phyloP scores from a whole-genome alignment of 1,140 invertebrate species.

The Cydia pomonella region DNA sequence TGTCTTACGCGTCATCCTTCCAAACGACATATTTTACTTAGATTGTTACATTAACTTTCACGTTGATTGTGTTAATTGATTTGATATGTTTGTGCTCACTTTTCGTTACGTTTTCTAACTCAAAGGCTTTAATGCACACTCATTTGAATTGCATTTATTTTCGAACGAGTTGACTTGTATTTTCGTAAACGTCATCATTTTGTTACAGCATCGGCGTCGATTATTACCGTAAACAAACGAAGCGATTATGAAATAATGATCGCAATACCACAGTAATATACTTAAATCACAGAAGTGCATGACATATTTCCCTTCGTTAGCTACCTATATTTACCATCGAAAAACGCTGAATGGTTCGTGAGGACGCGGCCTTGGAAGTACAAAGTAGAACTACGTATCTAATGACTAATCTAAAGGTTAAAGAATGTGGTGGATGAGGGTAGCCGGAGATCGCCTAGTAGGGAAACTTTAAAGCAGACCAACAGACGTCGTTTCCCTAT shows the following conservation, averaged over 20 bases:
- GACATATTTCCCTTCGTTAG: too few relatives aligned
- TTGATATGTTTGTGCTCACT: neutral
- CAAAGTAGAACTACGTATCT: too few relatives aligned
- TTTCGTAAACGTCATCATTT: neutral
- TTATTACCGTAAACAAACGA: conserved; percentile 4
- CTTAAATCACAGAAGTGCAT: neutral
- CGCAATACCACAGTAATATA: neutral
- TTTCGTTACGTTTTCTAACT: conserved; percentile 12
- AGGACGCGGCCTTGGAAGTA: too few relatives aligned
- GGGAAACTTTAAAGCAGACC: too few relatives aligned
- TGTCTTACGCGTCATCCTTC: neutral
- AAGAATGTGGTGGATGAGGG: too few relatives aligned
- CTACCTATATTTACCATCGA: too few relatives aligned
- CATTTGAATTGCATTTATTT: neutral
- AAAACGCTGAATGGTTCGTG: too few relatives aligned
- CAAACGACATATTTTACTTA: conserved; percentile 19
- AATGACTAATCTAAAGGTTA: too few relatives aligned
- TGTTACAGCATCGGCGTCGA: neutral
- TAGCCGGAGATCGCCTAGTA: too few relatives aligned
- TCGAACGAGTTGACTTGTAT: neutral
- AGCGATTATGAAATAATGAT: neutral
- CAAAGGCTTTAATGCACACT: neutral
- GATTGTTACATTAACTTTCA: conserved; percentile 29
- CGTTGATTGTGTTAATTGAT: neutral
- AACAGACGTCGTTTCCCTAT: neutral